These are phyloP conservation scores for Chaetogeoica ovagalla DNA, from an alignment of 2,888 invertebrate species.

Conservation along the genomic window DNA sequence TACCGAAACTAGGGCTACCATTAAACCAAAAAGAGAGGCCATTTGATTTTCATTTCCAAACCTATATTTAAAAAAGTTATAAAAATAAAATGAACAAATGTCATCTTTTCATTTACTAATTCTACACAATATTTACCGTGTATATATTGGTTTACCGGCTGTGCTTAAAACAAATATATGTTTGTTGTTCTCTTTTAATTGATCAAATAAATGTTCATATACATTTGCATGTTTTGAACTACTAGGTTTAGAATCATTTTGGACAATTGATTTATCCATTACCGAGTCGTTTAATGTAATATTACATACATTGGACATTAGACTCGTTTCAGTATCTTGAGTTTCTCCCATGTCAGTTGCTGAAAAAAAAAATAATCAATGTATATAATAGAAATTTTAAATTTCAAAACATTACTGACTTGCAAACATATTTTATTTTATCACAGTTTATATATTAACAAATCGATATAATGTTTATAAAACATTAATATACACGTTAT, in stretches of 20 bases:
- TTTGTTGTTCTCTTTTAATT: conserved; percentile 71
- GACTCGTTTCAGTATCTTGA: conserved; percentile 12
- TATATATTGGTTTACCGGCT: conserved; percentile 96
- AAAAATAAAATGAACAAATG: conserved; percentile 13
- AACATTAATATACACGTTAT: too few relatives aligned
- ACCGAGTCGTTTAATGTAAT: conserved; percentile 11
- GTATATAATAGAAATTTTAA: neutral
- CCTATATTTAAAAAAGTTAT: conserved; percentile 61
- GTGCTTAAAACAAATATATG: conserved; percentile 94
- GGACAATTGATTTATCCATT: conserved; percentile 5
- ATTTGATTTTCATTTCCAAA: conserved; percentile 92
- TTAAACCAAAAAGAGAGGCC: conserved; percentile 90
- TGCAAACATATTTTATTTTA: too few relatives aligned
- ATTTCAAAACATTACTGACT: neutral
- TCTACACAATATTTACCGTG: conserved; percentile 65
- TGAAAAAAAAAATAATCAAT: neutral
- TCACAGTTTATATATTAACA: too few relatives aligned
- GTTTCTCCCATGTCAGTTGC: conserved; percentile 32
- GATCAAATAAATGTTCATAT: conserved; percentile 31
- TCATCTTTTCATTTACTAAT: neutral
- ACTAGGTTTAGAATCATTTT: conserved; percentile 25
- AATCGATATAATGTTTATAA: too few relatives aligned
- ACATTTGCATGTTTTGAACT: conserved; percentile 17
- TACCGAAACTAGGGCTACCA: conserved; percentile 90
- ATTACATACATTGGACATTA: neutral